Evolutionary conservation across 2,797 vertebrate species (phyloP).

Genomic region (Mallotus villosus): DNA sequence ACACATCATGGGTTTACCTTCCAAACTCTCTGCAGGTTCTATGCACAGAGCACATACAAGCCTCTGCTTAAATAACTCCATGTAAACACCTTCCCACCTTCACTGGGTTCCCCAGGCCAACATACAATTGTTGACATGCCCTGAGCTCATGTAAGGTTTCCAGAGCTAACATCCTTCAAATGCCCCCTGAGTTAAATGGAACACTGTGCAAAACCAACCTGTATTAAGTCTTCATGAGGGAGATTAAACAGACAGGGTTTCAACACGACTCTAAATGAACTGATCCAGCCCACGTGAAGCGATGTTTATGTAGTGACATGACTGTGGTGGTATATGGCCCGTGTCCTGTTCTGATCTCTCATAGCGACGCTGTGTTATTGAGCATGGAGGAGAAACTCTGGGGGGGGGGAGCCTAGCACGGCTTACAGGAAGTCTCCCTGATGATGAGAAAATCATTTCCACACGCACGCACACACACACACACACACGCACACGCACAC

Average conservation of each 20-base stretch:
- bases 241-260: not conserved
- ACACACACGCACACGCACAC: conserved; percentile 1
- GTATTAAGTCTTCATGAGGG: not conserved
- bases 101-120: too few relatives aligned
- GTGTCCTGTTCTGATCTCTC: not conserved
- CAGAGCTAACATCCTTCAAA: too few relatives aligned
- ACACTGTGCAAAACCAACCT: not conserved
- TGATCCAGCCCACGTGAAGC: not conserved
- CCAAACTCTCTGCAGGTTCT: too few relatives aligned
- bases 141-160: too few relatives aligned
- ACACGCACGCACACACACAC: not conserved
- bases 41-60: too few relatives aligned
- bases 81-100: too few relatives aligned
- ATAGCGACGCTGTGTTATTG: not conserved
- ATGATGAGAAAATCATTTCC: not conserved
- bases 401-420: not conserved
- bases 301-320: conserved; percentile 1
- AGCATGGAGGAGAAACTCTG: not conserved
- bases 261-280: not conserved
- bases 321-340: not conserved
- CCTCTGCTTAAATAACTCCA: too few relatives aligned
- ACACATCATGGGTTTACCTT: too few relatives aligned
- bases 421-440: not conserved
- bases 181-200: too few relatives aligned
- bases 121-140: too few relatives aligned